These are phyloP conservation scores for Protula sp. DNA, from an alignment of 2,888 invertebrate genomes.

Conservation along the genomic window DNA sequence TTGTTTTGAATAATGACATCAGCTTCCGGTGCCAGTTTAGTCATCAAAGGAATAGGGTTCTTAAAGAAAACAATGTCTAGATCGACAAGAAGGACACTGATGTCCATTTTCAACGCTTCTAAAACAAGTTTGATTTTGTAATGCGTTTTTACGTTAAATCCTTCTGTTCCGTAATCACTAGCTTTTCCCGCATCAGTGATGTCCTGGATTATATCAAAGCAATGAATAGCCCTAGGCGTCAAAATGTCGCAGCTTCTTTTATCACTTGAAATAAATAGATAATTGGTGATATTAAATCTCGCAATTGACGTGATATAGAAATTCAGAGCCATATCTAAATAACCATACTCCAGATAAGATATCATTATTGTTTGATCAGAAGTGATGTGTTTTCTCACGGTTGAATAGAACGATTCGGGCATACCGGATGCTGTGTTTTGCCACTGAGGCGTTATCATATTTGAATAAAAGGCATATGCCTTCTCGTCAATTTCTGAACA, in stretches of 20 bases:
- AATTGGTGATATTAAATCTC: not conserved
- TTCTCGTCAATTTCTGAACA: no score
- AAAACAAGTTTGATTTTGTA: not conserved
- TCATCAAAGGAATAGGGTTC: constrained; percentile 2
- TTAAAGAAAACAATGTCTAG: constrained; percentile 6
- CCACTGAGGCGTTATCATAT: no score
- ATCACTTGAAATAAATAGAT: constrained; percentile 1
- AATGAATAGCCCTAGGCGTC: not conserved
- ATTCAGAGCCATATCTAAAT: constrained; percentile 1
- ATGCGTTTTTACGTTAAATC: constrained; percentile 1
- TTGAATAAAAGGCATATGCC: no score
- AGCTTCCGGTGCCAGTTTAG: not conserved
- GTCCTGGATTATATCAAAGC: no score
- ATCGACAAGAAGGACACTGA: constrained; percentile 2
- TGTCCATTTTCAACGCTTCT: not conserved
- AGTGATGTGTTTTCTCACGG: no score
- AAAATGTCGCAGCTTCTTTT: not conserved
- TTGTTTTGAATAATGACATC: constrained; percentile 3
- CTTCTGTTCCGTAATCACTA: not conserved
- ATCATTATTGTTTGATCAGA: no score
- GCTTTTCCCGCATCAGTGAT: not conserved
- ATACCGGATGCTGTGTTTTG: no score
- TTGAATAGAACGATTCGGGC: no score
- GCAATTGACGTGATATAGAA: not conserved
- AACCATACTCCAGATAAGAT: constrained; percentile 1